These are phyloP conservation scores for Montipora capricornis DNA, from an alignment of 64 coral and sea anemone genomes.

Conservation along the genomic window DNA sequence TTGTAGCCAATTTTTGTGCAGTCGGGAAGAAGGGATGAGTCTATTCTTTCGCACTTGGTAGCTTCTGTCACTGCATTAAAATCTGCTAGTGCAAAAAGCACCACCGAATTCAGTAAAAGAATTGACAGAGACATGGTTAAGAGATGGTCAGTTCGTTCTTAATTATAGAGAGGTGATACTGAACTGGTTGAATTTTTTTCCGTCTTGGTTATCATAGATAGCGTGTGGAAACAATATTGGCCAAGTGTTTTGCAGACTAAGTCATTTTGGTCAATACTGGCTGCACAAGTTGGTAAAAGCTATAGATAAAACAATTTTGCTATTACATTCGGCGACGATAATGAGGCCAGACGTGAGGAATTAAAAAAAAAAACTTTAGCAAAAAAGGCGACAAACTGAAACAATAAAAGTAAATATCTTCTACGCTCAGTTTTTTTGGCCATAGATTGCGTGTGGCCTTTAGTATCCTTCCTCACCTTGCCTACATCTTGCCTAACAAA, in stretches of 20 bases:
- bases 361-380: background rate
- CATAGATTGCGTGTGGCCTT: background rate
- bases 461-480: no score
- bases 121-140: constrained; percentile 8
- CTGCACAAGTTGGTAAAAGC: background rate
- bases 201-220: background rate
- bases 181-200: constrained; percentile 24
- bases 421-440: background rate
- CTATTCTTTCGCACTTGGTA: constrained; percentile 27
- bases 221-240: background rate
- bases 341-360: background rate
- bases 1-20: constrained; percentile 44
- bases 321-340: background rate
- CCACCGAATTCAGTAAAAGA: background rate
- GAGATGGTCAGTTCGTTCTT: background rate
- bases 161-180: background rate
- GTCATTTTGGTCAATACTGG: background rate
- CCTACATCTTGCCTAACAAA: no score
- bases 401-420: background rate
- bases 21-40: background rate
- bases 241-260: background rate
- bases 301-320: background rate
- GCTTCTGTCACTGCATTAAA: background rate
- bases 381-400: background rate
- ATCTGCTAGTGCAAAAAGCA: background rate